A percentile compares a stretch with the other conserved stretches of the same genome.
phyloP scores from a whole-genome alignment of 1,140 invertebrate genomes.

The Drosophila triauraria region DNA sequence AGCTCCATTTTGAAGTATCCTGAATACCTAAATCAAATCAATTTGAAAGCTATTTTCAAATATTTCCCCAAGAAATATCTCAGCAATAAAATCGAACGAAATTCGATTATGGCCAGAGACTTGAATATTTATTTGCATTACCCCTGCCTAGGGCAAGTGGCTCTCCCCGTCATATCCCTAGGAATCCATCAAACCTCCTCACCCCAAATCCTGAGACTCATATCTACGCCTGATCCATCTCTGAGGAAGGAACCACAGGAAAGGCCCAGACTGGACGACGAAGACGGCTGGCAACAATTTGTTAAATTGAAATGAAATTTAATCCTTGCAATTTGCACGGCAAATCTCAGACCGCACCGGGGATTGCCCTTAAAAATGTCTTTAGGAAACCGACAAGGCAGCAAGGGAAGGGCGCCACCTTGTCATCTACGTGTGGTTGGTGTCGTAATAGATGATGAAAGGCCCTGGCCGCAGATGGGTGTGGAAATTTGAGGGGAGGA shows the following conservation, averaged over 20 bases:
- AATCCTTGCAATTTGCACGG: conserved; percentile 77
- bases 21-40: background rate
- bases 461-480: conserved; percentile 51
- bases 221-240: conserved; percentile 13
- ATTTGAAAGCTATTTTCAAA: too few species aligned
- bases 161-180: conserved; percentile 1
- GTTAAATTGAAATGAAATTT: conserved; percentile 78
- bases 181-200: conserved; percentile 11
- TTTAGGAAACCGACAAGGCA: conserved; percentile 46
- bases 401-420: conserved; percentile 17
- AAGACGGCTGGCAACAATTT: conserved; percentile 58
- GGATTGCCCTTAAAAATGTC: conserved; percentile 75
- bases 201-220: background rate
- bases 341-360: conserved; percentile 71
- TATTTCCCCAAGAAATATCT: background rate
- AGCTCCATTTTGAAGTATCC: background rate
- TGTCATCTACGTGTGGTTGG: conserved; percentile 55
- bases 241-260: background rate
- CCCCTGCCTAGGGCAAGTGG: background rate
- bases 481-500: background rate
- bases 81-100: background rate
- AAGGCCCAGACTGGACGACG: conserved; percentile 8
- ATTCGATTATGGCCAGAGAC: conserved; percentile 8
- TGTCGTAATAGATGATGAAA: conserved; percentile 79
- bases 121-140: conserved; percentile 6